Conservation (phyloP, 2,888 invertebrate genomes). For the Barypeithes pellucidus region DNA sequence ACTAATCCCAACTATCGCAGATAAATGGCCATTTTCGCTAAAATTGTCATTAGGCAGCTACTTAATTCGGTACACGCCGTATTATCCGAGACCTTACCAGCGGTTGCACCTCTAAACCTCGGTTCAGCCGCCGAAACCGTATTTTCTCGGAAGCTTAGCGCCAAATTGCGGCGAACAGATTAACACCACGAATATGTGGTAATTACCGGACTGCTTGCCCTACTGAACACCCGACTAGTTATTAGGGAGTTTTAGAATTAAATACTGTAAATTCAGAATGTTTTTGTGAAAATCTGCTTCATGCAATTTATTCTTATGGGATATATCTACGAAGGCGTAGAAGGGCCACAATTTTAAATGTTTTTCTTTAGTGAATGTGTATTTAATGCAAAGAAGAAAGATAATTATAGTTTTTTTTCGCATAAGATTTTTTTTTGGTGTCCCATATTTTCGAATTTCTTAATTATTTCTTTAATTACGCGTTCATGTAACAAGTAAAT, state of each 20-base stretch:
- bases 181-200: constrained; percentile 53
- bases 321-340: too few species aligned
- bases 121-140: constrained; percentile 39
- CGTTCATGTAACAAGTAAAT: too few species aligned
- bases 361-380: too few species aligned
- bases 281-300: too few species aligned
- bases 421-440: too few species aligned
- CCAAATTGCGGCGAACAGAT: constrained; percentile 51
- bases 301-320: too few species aligned
- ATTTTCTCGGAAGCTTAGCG: constrained; percentile 47
- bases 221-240: constrained; percentile 26
- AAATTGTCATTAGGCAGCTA: constrained; percentile 47
- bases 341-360: too few species aligned
- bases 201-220: constrained; percentile 45
- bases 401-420: too few species aligned
- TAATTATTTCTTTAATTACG: too few species aligned
- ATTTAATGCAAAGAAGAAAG: too few species aligned
- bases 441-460: too few species aligned
- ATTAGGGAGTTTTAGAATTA: constrained; percentile 15
- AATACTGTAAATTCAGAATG: constrained; percentile 2
- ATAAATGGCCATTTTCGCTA: constrained; percentile 40
- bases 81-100: constrained; percentile 49
- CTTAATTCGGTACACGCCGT: constrained; percentile 50
- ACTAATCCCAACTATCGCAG: constrained; percentile 37
- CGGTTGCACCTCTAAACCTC: constrained; percentile 45